Evolutionary conservation across 35 echinoderm and acorn worm genomes (phyloP).

Genomic region (Patiria miniata): DNA sequence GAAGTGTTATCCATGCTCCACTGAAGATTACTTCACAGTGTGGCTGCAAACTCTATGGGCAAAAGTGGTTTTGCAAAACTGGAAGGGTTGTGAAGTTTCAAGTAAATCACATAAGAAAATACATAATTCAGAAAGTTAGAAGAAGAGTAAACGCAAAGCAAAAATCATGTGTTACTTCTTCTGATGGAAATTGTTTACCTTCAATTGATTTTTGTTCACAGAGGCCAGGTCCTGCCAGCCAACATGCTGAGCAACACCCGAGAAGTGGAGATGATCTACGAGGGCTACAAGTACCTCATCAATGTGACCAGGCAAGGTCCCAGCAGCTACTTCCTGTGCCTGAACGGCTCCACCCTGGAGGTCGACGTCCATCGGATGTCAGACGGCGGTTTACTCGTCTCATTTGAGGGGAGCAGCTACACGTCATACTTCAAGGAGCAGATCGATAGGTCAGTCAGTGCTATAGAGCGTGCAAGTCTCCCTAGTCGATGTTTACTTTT

Average conservation of each 20-base stretch:
- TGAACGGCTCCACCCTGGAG: slow-evolving; percentile 80
- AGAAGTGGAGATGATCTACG: slow-evolving; percentile 94
- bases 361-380: slow-evolving; percentile 74
- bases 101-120: no score
- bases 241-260: slow-evolving; percentile 76
- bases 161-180: no score
- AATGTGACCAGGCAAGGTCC: slow-evolving; percentile 84
- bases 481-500: no score
- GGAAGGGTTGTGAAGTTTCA: no score
- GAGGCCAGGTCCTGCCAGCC: slow-evolving; percentile 83
- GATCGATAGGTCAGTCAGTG: slow-evolving; percentile 75
- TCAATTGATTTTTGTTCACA: slow-evolving; percentile 17
- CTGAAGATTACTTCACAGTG: no score
- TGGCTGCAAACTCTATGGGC: no score
- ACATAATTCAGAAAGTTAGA: no score
- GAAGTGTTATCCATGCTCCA: no score
- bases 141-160: no score
- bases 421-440: slow-evolving; percentile 96
- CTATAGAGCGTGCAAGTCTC: no score
- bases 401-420: slow-evolving; percentile 92
- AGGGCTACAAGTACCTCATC: slow-evolving; percentile 80
- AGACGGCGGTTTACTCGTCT: slow-evolving; percentile 81
- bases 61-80: no score
- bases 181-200: no score
- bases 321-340: slow-evolving; percentile 76